A percentile compares a stretch with the other conserved stretches of the same genome.
Evolutionary conservation across 2,888 invertebrate genomes (phyloP).

Genomic region (Eupeodes latifasciatus): DNA sequence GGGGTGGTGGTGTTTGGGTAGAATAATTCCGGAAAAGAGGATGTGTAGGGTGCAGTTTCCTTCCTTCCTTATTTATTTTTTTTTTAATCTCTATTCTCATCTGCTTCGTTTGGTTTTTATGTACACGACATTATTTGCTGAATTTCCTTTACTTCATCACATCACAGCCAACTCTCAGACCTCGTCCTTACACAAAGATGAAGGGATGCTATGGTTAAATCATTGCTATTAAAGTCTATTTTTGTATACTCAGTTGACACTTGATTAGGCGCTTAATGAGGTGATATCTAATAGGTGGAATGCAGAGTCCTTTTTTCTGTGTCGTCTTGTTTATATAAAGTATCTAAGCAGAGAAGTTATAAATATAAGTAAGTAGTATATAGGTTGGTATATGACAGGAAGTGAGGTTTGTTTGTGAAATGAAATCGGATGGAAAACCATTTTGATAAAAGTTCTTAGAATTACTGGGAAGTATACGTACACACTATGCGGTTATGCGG

Average conservation of each 20-base stretch:
- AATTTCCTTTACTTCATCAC: background rate
- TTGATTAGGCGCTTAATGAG: slow-evolving; percentile 83
- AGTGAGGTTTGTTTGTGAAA: background rate
- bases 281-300: slow-evolving; percentile 78
- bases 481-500: background rate
- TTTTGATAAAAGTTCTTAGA: slow-evolving; percentile 13
- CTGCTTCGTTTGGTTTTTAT: slow-evolving; percentile 55
- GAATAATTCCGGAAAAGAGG: slow-evolving; percentile 12
- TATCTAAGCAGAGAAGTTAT: background rate
- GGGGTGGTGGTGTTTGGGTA: slow-evolving; percentile 9
- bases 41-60: background rate
- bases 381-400: background rate
- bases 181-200: no score
- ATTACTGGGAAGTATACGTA: background rate
- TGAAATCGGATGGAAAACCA: slow-evolving; percentile 54
- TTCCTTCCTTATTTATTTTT: background rate
- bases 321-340: background rate
- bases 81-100: slow-evolving; percentile 58
- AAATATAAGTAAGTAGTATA: no score
- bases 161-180: no score
- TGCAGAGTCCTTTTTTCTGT: slow-evolving; percentile 46
- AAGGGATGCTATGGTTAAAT: slow-evolving; percentile 12
- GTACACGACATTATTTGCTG: slow-evolving; percentile 4
- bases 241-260: slow-evolving; percentile 76
- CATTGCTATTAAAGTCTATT: slow-evolving; percentile 53